Conservation (phyloP, 1,140 invertebrate genomes). For the Oppia nitens region DNA sequence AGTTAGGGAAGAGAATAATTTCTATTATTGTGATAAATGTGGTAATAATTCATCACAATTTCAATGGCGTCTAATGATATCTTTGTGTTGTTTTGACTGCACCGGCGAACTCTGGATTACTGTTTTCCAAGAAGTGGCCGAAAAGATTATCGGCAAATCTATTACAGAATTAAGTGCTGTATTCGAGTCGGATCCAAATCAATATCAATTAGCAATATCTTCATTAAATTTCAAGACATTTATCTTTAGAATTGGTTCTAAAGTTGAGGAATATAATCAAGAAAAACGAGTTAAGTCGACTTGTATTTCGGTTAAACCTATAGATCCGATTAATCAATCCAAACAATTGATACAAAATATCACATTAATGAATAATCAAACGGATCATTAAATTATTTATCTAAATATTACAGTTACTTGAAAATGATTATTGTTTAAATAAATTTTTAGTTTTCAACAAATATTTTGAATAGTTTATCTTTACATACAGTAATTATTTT, state of each 20-base stretch:
- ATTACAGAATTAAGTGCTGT: slow-evolving; percentile 22
- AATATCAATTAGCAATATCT: slow-evolving; percentile 43
- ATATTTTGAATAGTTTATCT: too few relatives aligned
- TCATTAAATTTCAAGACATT: slow-evolving; percentile 58
- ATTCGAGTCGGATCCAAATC: slow-evolving; percentile 26
- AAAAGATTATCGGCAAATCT: slow-evolving; percentile 47
- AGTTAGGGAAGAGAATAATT: slow-evolving; percentile 60
- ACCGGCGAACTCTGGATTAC: slow-evolving; percentile 67
- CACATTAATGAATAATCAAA: too few relatives aligned
- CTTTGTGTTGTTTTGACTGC: slow-evolving; percentile 62
- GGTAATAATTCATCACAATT: slow-evolving; percentile 61
- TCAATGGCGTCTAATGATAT: slow-evolving; percentile 58
- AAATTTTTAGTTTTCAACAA: too few relatives aligned
- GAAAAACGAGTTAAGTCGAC: slow-evolving; percentile 60
- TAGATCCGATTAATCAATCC: slow-evolving; percentile 59
- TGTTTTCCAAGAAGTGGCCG: slow-evolving; percentile 69
- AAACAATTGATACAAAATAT: slow-evolving; percentile 43
- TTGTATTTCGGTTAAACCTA: slow-evolving; percentile 42
- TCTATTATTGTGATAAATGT: slow-evolving; percentile 89
- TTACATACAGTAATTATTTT: too few relatives aligned
- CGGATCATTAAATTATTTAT: too few relatives aligned
- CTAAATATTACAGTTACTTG: too few relatives aligned
- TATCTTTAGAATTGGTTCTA: slow-evolving; percentile 61
- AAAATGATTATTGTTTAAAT: too few relatives aligned
- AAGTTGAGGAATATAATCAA: slow-evolving; percentile 79